These are phyloP conservation scores for Pteronotus mesoamericanus DNA, from an alignment of 2,797 vertebrate species.

Conservation along the genomic window DNA sequence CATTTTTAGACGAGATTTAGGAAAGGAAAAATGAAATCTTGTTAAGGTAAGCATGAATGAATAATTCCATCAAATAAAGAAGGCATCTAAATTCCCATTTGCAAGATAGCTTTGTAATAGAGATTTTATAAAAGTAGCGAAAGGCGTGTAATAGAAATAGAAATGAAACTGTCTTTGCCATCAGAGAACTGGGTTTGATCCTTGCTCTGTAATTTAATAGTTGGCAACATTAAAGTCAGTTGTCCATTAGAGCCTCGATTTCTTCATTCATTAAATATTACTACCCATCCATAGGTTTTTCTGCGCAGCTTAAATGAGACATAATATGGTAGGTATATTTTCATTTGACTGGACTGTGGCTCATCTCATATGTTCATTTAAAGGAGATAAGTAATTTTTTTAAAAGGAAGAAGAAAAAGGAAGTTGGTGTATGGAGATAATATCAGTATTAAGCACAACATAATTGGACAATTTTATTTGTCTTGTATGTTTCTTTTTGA, in stretches of 20 bases:
- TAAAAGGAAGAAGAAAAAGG: neutral
- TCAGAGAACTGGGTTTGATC: neutral
- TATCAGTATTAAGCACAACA: neutral
- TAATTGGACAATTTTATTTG: neutral
- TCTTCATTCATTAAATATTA: constrained; percentile 23
- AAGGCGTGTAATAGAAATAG: neutral
- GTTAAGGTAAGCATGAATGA: neutral
- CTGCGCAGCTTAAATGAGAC: neutral
- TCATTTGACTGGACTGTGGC: neutral
- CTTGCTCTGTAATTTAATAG: neutral
- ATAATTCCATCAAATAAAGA: neutral
- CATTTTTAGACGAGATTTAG: neutral
- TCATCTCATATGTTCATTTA: neutral
- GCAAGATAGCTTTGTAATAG: neutral
- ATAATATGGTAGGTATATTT: neutral
- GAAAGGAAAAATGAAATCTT: neutral
- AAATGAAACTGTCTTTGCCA: neutral
- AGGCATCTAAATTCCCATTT: neutral
- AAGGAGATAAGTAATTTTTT: neutral
- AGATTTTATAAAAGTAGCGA: neutral
- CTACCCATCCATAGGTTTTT: neutral
- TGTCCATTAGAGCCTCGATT: neutral
- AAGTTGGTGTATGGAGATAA: neutral
- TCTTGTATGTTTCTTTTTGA: neutral
- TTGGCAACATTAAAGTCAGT: neutral